Evolutionary conservation across 2,797 vertebrate species (phyloP), one percentile per base, ranked within the genome.

Genomic region (Emydoidea blandingii): DNA sequence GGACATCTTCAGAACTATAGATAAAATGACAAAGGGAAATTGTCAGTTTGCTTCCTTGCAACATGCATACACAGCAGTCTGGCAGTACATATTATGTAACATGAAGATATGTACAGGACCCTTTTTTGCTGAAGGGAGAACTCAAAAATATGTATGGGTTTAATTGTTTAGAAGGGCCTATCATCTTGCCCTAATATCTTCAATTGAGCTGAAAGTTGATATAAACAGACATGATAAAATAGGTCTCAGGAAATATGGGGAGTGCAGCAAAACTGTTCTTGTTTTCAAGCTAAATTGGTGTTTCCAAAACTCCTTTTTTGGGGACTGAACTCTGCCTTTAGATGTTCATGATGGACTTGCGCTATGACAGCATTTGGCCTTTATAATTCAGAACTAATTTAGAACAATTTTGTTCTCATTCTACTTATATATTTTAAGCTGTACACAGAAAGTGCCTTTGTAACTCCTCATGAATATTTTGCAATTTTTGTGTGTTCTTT

Each of bases 1-100:
- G 21, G 25, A 27, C 27, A 91, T 91, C 80, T 47, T 7, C 65
- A 78, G 41, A 84, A 12, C 57, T 80, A 3, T 49, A 65, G 34
- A 25, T 92, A 50, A 94, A 88, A 65, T n/a, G 8, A 19, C 27
- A 72, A 41, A 62, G 8, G 12, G 50, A 95, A 74, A 74, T 80
- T 21, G 68, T 37, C 34, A 34, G 14, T 16, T 68, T 41, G n/a
- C 37, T 74, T 41, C 68, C 37, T 74, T 74, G 68, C 19, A 25
- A 74, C 81, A 83, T 68, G 23, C 5, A 23, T 34, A 1, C 1
- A 0, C 1, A 29, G 16, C 41, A 12, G 5, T 12, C 88, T 86
- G 88, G 37, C 37, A 72, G 16, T 41, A 8, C 50, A 7, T 9
- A 56, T 15, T 8, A 6, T 59, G 12, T 18, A 21, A 87, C 54